These are phyloP conservation scores for Cichladusa arquata DNA, from an alignment of 2,113 vertebrate species.

Conservation along the genomic window DNA sequence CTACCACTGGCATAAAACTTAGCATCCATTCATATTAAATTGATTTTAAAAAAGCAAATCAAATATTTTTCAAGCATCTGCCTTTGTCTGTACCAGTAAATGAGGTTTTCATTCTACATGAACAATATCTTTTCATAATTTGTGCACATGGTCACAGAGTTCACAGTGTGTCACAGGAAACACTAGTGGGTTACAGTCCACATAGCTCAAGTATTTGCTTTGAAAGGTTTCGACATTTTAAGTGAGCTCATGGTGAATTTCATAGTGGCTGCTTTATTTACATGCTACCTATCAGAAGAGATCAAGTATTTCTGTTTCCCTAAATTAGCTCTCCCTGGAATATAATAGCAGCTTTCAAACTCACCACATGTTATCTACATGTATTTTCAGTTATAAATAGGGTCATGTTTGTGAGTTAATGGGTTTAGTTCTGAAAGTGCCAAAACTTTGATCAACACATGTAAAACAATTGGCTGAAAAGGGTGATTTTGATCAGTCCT, in stretches of 20 bases:
- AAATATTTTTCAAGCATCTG: not conserved
- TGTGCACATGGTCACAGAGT: not conserved
- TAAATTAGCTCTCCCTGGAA: conserved; percentile 28
- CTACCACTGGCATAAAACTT: not conserved
- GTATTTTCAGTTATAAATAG: conserved; percentile 50
- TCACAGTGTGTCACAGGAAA: not conserved
- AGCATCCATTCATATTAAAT: not conserved
- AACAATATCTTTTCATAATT: not conserved
- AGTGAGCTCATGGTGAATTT: conserved; percentile 42
- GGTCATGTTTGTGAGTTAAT: conserved; percentile 63
- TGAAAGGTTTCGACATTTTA: conserved; percentile 37
- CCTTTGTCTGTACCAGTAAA: not conserved
- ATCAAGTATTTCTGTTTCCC: conserved; percentile 39
- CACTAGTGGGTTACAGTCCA: not conserved
- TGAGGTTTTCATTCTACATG: not conserved
- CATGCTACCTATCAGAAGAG: conserved; percentile 17
- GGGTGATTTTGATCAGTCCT: conserved; percentile 34
- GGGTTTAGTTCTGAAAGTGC: conserved; percentile 65
- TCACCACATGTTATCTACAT: conserved; percentile 58
- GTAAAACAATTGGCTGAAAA: conserved; percentile 58
- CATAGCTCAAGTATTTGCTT: conserved; percentile 6
- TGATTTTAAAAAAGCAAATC: not conserved
- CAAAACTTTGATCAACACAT: conserved; percentile 70
- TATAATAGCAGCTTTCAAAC: conserved; percentile 67
- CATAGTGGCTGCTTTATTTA: conserved; percentile 48